Evolutionary conservation across 2,888 invertebrate species (phyloP).

Genomic region (Girardia tigrina): DNA sequence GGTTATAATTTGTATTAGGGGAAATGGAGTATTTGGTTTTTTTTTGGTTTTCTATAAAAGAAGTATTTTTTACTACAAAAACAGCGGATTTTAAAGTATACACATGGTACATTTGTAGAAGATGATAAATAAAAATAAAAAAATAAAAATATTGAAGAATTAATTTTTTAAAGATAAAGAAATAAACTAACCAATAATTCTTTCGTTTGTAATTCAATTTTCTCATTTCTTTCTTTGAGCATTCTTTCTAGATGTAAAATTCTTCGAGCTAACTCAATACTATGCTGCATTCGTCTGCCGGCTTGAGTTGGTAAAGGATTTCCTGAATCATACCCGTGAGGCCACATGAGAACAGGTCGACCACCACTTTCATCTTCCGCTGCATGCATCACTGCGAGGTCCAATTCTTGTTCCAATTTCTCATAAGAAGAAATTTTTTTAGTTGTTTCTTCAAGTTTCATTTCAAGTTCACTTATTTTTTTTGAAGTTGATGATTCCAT

Average conservation of each 20-base stretch:
- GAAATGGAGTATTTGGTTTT: no score
- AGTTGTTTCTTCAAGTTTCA: constrained; percentile 42
- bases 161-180: no score
- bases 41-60: no score
- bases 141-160: no score
- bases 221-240: not conserved
- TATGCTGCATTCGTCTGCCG: constrained; percentile 36
- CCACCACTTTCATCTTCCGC: constrained; percentile 46
- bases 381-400: constrained; percentile 50
- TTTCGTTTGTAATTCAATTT: not conserved
- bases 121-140: no score
- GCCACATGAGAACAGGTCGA: constrained; percentile 2
- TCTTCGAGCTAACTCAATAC: constrained; percentile 46
- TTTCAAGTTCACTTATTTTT: constrained; percentile 44
- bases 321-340: constrained; percentile 25
- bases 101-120: no score
- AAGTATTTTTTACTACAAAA: no score
- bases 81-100: no score
- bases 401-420: constrained; percentile 48
- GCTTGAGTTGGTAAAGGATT: not conserved
- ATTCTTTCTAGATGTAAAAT: constrained; percentile 46
- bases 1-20: no score
- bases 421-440: constrained; percentile 46
- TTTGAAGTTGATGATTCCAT: constrained; percentile 45
- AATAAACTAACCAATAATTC: not conserved